Evolutionary conservation across 2,797 vertebrate species (phyloP), one percentile per base, ranked within the genome.

Genomic region (Ctenopoma multispine): DNA sequence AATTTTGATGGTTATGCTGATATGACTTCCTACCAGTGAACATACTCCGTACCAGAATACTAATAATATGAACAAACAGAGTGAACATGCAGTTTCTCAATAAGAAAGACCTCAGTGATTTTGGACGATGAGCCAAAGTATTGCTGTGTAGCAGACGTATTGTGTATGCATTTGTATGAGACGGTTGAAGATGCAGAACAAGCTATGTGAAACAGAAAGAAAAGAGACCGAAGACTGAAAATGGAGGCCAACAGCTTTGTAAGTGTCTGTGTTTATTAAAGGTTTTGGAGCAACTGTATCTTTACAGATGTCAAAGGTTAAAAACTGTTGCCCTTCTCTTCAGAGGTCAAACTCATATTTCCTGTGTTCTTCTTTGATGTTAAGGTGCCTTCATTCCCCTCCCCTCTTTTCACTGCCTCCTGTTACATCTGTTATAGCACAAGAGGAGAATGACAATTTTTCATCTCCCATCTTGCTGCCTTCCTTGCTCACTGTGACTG

Each of bases 301-400:
- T 92, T 92, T 91, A 91, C 75, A 87, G 86, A 80, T 81, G 90
- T 86, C 86, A 88, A 54, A 54, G 82, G 90, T 90, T 79, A 84
- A 64, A 78, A 15, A 59, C 60, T 14, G 60, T 54, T 77, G 65
- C 60, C 70, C 78, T 87, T 43, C 68, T 44, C 50, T 79, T 63
- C 69, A 83, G 60, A 80, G 87, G 89, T 87, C 87, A 88, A 86
- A 85, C 83, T 81, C 81, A 89, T 90, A 85, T 87, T 77, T 60
- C 13, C 23, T 34, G 41, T 20, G 53, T 29, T 67, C 56, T 23
- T 66, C 84, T 92, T 90, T 92, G 89, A 92, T 89, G 82, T 85
- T 40, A 18, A 34, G 34, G 20, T 41, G 27, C 46, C 41, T 50
- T 56, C 43, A 20, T 36, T 48, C 51, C 49, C 67, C 43, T n/a